Conservation (phyloP, 1,140 invertebrate species). For the Diuraphis noxia region DNA sequence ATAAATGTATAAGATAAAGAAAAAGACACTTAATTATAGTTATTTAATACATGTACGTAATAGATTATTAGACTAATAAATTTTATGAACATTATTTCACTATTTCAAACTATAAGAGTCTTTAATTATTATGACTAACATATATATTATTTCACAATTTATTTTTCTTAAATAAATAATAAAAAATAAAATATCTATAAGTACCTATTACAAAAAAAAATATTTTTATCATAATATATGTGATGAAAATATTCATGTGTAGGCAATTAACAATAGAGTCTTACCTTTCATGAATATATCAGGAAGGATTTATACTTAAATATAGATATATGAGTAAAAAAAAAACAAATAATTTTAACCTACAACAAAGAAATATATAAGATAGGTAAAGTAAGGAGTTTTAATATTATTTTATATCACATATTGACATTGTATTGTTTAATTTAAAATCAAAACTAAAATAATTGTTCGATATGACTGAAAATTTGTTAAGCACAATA, state of each 20-base stretch:
- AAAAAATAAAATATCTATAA: slow-evolving; percentile 34
- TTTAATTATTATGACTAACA: slow-evolving; percentile 33
- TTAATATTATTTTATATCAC: slow-evolving; percentile 43
- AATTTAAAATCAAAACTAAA: slow-evolving; percentile 36
- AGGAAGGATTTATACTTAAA: slow-evolving; percentile 11
- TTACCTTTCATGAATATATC: background rate
- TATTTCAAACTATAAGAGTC: background rate
- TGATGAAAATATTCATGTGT: background rate
- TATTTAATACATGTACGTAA: background rate
- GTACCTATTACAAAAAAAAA: slow-evolving; percentile 30
- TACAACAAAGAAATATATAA: slow-evolving; percentile 23
- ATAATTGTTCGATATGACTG: slow-evolving; percentile 47
- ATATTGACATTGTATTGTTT: slow-evolving; percentile 51
- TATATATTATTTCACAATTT: background rate
- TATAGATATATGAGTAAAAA: background rate
- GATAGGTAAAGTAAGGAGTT: slow-evolving; percentile 26
- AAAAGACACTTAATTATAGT: background rate
- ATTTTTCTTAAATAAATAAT: slow-evolving; percentile 10
- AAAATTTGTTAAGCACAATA: slow-evolving; percentile 13
- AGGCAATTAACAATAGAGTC: background rate
- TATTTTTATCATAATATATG: slow-evolving; percentile 1
- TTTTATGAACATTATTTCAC: background rate
- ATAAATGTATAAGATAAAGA: background rate
- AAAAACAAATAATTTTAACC: slow-evolving; percentile 31
- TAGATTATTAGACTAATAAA: background rate